Evolutionary conservation across 1,140 invertebrate species (phyloP), one percentile per base, ranked within the genome.

Genomic region (Leptinotarsa defecta): DNA sequence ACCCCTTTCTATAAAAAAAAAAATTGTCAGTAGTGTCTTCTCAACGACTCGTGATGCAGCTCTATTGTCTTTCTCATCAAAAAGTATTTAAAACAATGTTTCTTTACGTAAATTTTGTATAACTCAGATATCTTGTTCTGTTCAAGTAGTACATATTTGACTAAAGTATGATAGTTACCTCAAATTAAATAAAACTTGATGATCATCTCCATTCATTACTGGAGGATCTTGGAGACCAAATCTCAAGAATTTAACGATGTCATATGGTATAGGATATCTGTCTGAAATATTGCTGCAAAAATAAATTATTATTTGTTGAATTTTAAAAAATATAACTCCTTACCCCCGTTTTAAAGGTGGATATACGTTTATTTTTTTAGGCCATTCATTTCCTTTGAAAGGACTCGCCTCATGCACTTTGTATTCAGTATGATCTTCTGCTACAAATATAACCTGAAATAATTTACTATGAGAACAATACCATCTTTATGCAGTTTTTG

Each of bases 371-470:
- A 73, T 43, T 3, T 52, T 63, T 6, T 74, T 61, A 61, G 69
- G 49, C 79, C 79, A 80, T 52, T 72, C 49, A 15, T 77, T 64
- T n/a, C 49, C 34, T 5, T 75, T 80, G 65, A 80, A 80, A 0
- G 79, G 79, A 64, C 79, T 80, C 27, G 63, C 34, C 43, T 62
- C 48, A 8, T 63, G 19, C 8, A 52, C 24, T 15, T 67, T 57
- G 6, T 76, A 68, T 22, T 57, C 27, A 20, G 27, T 15, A 57
- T 15, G n/a, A 13, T 48, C 13, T 13, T 72, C 70, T 22, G 65
- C 64, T 34, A 76, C 24, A 13, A 67, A 57, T n/a, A 72, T 64
- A n/a, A 64, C 34, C 75, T 76, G 15, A 49, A 76, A 76, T 13
- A n/a, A 15, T 20, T 22, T 3, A 70, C 20, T 1, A 48, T 49